phyloP scores from a whole-genome alignment of 2,888 invertebrate species.

The Schizaphis graminum region DNA sequence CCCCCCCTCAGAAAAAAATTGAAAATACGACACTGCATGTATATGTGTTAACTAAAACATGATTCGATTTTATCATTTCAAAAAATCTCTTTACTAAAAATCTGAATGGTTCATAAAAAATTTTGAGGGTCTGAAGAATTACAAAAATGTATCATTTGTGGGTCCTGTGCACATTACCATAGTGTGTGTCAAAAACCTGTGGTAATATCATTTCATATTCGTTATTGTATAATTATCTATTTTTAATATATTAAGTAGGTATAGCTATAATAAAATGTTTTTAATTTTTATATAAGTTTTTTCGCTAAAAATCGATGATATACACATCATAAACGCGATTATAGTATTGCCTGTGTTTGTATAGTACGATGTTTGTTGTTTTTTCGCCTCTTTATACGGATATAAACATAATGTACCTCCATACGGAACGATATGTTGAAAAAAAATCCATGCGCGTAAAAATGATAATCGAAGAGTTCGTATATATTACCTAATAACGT shows the following conservation, averaged over 20 bases:
- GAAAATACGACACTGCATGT: no score
- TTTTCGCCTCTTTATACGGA: neutral
- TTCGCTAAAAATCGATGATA: neutral
- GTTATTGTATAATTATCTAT: neutral
- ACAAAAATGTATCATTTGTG: neutral
- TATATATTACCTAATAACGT: neutral
- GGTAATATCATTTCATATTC: neutral
- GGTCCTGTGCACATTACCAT: neutral
- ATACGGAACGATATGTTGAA: neutral
- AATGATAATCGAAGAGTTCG: conserved; percentile 36
- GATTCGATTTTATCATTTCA: neutral
- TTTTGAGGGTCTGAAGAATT: neutral
- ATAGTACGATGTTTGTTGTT: neutral
- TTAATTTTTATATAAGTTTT: neutral
- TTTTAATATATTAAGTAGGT: neutral
- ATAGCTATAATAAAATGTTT: neutral
- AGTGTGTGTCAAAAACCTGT: neutral
- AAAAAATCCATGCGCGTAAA: neutral
- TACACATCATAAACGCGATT: neutral
- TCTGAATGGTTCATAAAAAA: neutral
- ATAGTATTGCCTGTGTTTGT: neutral
- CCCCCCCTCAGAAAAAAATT: no score
- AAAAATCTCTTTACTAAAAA: neutral
- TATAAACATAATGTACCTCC: neutral
- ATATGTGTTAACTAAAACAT: neutral